phyloP scores from a whole-genome alignment of 2,113 vertebrate species.

The Dipodomys merriami region DNA sequence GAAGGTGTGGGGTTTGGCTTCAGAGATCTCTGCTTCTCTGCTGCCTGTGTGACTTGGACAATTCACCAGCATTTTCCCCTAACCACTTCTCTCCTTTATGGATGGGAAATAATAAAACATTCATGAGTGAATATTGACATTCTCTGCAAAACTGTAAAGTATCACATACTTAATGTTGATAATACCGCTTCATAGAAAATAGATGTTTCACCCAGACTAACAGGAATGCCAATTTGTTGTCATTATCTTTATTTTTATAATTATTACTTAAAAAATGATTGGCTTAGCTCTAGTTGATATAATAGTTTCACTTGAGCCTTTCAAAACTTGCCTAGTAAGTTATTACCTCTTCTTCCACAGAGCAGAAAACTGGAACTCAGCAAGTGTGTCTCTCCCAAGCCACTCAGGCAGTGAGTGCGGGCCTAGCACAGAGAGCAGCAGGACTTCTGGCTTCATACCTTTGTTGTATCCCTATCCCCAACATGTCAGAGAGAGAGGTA shows the following conservation, averaged over 20 bases:
- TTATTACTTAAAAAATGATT: constrained; percentile 7
- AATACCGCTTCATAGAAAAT: not conserved
- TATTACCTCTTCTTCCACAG: not conserved
- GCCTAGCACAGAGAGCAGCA: not conserved
- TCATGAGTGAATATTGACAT: not conserved
- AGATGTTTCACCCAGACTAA: not conserved
- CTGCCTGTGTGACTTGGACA: not conserved
- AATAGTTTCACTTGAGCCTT: not conserved
- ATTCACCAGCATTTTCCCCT: not conserved
- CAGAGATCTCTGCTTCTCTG: not conserved
- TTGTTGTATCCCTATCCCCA: not conserved
- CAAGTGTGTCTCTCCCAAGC: not conserved
- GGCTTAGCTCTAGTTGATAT: not conserved
- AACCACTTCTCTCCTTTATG: not conserved
- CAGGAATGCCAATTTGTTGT: not conserved
- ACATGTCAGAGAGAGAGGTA: not conserved
- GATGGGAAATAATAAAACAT: not conserved
- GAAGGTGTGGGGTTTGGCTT: not conserved
- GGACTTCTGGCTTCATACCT: not conserved
- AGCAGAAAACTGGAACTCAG: not conserved
- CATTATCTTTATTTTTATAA: not conserved
- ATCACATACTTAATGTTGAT: not conserved
- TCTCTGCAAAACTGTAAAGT: not conserved
- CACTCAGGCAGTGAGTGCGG: not conserved
- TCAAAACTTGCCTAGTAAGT: not conserved